Conservation (phyloP, 2,113 vertebrate species). For the Bubo bubo region DNA sequence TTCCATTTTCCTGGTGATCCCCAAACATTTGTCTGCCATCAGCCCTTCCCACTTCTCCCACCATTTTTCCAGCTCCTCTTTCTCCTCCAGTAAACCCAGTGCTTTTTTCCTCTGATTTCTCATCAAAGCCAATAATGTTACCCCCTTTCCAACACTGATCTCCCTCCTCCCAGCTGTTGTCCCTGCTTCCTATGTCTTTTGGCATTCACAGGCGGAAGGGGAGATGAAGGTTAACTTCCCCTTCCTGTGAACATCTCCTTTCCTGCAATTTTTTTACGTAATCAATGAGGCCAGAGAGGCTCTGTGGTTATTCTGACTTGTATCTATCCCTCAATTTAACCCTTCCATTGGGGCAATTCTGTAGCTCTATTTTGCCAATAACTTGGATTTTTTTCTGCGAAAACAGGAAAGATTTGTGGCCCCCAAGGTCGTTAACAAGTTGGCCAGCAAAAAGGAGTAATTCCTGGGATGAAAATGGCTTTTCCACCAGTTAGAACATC, state of each 20-base stretch:
- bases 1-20: neutral
- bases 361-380: neutral
- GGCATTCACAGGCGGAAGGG: neutral
- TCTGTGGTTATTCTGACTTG: neutral
- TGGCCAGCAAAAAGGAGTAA: neutral
- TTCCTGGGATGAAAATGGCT: neutral
- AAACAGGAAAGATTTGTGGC: neutral
- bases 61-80: neutral
- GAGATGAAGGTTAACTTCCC: neutral
- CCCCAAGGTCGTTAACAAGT: neutral
- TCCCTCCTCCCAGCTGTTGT: neutral
- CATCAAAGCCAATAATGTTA: neutral
- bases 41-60: neutral
- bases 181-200: accelerated
- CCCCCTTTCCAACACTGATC: neutral
- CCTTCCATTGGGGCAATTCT: neutral
- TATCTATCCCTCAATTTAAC: neutral
- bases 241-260: neutral
- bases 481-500: neutral
- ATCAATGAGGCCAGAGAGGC: neutral
- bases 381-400: neutral
- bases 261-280: neutral
- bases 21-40: neutral
- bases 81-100: neutral
- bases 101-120: neutral